phyloP scores from a whole-genome alignment of 2,888 invertebrate genomes.

The Leucoptera coffeella region DNA sequence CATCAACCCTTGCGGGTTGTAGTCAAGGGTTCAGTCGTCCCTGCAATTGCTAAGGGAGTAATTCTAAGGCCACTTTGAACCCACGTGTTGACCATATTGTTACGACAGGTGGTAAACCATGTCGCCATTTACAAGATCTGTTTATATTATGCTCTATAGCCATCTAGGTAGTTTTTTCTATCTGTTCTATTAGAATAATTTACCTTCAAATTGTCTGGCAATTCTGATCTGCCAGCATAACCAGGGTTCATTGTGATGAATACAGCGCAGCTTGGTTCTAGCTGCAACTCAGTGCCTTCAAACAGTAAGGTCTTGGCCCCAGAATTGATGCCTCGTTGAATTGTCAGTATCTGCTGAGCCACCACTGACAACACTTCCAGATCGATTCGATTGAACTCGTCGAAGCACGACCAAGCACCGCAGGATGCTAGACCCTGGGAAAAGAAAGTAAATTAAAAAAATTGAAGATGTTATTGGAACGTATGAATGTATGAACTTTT shows the following conservation, averaged over 20 bases:
- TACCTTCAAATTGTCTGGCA: conserved; percentile 90
- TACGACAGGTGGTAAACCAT: too few species aligned
- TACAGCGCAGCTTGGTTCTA: conserved; percentile 84
- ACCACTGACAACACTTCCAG: conserved; percentile 90
- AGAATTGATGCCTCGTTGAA: conserved; percentile 83
- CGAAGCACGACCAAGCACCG: conserved; percentile 95
- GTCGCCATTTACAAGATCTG: too few species aligned
- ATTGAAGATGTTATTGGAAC: neutral
- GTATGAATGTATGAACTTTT: too few species aligned
- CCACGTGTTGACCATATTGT: too few species aligned
- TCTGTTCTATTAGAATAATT: too few species aligned
- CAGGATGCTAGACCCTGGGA: conserved; percentile 80
- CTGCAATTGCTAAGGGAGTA: too few species aligned
- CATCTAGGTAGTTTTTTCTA: too few species aligned
- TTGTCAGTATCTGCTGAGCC: conserved; percentile 90
- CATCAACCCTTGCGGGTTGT: too few species aligned
- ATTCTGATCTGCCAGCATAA: conserved; percentile 86
- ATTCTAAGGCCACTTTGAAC: too few species aligned
- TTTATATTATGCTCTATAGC: too few species aligned
- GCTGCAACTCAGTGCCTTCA: conserved; percentile 78
- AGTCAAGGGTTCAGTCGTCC: too few species aligned
- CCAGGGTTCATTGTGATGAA: conserved; percentile 97
- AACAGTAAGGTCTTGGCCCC: conserved; percentile 71
- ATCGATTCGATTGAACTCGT: conserved; percentile 93
- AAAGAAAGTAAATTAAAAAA: conserved; percentile 5